A percentile compares a stretch with the other conserved stretches of the same genome.
Evolutionary conservation across 2,113 vertebrate genomes (phyloP).

Genomic region (Melanerpes aurifrons): DNA sequence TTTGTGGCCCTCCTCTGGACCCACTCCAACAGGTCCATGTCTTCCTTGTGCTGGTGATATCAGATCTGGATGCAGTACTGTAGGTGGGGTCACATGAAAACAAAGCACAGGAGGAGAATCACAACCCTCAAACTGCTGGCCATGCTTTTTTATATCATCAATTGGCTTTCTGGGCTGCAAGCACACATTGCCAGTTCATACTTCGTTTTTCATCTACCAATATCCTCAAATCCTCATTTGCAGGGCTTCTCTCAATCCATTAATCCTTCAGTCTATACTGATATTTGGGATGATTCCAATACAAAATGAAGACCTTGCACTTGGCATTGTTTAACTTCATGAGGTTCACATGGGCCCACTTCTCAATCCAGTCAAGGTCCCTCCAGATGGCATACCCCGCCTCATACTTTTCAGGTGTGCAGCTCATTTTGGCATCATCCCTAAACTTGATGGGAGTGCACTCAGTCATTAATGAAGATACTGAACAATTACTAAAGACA

Average conservation of each 20-base stretch:
- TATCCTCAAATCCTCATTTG: neutral
- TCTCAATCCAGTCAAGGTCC: neutral
- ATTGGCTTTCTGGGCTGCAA: neutral
- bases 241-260: neutral
- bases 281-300: too few relatives aligned
- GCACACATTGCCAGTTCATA: too few relatives aligned
- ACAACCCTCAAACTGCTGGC: neutral
- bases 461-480: neutral
- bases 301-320: neutral
- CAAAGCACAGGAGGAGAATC: neutral
- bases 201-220: neutral
- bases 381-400: neutral
- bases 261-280: neutral
- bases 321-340: neutral
- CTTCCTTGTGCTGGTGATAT: neutral
- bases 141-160: accelerated
- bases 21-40: accelerated
- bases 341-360: neutral
- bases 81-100: neutral
- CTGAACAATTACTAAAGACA: neutral
- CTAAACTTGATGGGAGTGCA: neutral
- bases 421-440: neutral
- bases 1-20: neutral
- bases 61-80: neutral
- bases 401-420: neutral